These are phyloP conservation scores for Indri indri DNA, from an alignment of 2,113 vertebrate genomes.

Conservation along the genomic window DNA sequence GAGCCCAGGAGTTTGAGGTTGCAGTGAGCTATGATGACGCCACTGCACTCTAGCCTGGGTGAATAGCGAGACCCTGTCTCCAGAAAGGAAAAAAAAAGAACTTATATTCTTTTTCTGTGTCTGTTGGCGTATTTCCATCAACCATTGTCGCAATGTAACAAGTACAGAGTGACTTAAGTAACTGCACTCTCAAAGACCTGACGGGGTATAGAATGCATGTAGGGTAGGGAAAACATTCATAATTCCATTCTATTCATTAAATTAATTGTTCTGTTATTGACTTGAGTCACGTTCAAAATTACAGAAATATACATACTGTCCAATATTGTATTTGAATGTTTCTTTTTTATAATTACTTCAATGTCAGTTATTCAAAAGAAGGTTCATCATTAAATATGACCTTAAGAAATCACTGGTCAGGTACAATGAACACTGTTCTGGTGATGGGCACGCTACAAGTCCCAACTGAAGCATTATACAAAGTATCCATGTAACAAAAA, in stretches of 20 bases:
- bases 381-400: background rate
- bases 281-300: background rate
- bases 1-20: too few relatives aligned
- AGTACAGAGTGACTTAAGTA: background rate
- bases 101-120: background rate
- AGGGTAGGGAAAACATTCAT: background rate
- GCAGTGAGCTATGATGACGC: too few relatives aligned
- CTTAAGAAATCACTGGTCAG: background rate
- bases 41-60: too few relatives aligned
- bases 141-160: background rate
- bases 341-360: background rate
- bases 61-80: too few relatives aligned
- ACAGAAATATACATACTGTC: background rate
- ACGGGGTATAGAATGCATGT: background rate
- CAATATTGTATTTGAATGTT: background rate
- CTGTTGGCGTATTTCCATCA: background rate
- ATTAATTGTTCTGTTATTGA: background rate
- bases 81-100: too few relatives aligned
- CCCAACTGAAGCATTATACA: too few relatives aligned
- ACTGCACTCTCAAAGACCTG: background rate
- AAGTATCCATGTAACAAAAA: too few relatives aligned
- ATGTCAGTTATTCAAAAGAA: background rate
- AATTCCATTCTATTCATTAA: background rate
- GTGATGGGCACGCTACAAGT: too few relatives aligned
- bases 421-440: too few relatives aligned